Percentiles rank a stretch among this genome's conserved stretches.
Conservation (phyloP, 2,113 vertebrate genomes). For the Paradisaea rubra region DNA sequence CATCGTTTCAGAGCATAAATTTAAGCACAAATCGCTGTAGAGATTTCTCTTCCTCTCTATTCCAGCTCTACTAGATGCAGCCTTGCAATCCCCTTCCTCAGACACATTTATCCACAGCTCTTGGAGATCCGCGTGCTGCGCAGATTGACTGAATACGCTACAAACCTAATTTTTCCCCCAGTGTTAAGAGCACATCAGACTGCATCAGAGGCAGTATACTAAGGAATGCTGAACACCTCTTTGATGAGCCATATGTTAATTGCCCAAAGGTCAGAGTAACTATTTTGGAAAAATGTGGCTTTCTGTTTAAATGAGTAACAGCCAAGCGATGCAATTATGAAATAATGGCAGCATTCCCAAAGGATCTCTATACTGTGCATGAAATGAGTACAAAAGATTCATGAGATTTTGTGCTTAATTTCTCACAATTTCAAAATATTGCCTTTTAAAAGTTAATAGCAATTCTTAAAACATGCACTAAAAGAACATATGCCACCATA, state of each 20-base stretch:
- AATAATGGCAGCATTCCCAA: not conserved
- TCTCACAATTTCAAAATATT: not conserved
- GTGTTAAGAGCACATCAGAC: not conserved
- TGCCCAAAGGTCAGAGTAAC: not conserved
- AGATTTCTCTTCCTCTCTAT: not conserved
- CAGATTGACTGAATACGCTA: not conserved
- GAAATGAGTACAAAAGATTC: not conserved
- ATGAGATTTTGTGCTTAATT: not conserved
- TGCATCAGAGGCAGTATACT: not conserved
- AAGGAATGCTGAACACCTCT: not conserved
- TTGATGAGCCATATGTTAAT: not conserved
- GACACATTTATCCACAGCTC: not conserved
- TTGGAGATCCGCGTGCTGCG: not conserved
- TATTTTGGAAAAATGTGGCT: not conserved
- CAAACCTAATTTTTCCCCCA: not conserved
- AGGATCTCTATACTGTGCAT: not conserved
- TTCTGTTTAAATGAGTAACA: not conserved
- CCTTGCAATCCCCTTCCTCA: not conserved
- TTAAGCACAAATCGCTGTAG: not conserved
- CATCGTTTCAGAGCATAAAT: not conserved
- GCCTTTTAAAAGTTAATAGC: not conserved
- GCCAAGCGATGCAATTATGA: not conserved
- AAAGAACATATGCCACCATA: not conserved
- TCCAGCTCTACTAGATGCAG: not conserved
- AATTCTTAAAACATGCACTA: not conserved